Percentiles rank a stretch among this genome's conserved stretches.
Conservation (phyloP, 2,113 vertebrate genomes). For the Sphyrna mokarran region DNA sequence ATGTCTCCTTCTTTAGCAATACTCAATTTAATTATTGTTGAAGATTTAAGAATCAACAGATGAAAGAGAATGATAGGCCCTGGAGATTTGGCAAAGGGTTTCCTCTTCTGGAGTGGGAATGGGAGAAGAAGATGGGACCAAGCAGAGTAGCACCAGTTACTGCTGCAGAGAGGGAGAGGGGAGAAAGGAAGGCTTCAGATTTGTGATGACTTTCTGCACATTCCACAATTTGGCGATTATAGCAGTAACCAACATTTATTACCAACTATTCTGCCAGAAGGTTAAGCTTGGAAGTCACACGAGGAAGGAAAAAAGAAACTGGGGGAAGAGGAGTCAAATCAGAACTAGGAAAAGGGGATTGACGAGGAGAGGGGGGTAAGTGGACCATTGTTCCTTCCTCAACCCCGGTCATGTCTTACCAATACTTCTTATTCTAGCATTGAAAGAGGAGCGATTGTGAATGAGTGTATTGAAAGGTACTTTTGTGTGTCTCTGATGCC, state of each 20-base stretch:
- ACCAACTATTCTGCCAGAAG: background rate
- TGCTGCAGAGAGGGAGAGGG: background rate
- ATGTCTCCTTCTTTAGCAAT: too few species aligned
- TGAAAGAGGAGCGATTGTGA: background rate
- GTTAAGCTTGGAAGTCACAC: background rate
- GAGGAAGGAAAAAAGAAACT: background rate
- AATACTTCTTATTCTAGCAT: background rate
- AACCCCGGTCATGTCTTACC: background rate
- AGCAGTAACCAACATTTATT: background rate
- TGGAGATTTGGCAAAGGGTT: background rate
- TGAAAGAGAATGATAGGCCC: background rate
- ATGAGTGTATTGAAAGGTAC: too few species aligned
- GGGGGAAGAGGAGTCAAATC: background rate
- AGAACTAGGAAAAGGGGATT: background rate
- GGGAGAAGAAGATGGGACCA: background rate
- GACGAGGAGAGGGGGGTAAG: background rate
- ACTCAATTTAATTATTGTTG: too few species aligned
- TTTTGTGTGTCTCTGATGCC: background rate
- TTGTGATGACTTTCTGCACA: background rate
- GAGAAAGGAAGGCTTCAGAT: background rate
- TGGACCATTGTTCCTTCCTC: background rate
- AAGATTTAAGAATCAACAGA: background rate
- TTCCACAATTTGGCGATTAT: background rate
- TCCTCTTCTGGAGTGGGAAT: background rate
- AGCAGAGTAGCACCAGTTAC: background rate